Evolutionary conservation across 1,140 invertebrate genomes (phyloP), one percentile per base, ranked within the genome.

Genomic region (Cotesia glomerata): DNA sequence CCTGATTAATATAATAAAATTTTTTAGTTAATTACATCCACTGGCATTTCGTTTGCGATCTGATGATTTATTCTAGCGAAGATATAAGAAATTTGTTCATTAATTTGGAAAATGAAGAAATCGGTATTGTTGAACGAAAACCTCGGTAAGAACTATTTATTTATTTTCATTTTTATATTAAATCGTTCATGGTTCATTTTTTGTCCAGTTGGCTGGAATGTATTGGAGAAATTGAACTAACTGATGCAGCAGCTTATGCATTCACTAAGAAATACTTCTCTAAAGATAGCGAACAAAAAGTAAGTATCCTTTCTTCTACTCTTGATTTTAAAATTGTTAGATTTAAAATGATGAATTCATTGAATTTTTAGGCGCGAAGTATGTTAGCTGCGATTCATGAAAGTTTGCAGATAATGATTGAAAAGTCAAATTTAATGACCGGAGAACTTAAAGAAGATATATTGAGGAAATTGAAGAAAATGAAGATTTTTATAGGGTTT

Each of bases 381-480:
- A 95, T 96, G 93, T 86, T 96, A 34, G 83, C 89, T 45, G 91
- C 93, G 79, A 92, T 97, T 69, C 90, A 93, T 80, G 84, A 89
- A 14, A 89, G 93, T 0, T 93, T 96, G 79, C 89, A 92, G 54
- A 88, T 92, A 39, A 84, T 93, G 9, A 89, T 96, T 0, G 86
- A 89, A 4, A 85, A 88, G 73, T 88, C 92, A 0, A 88, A 88
- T 56, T 96, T 95, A 95, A 95, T 97, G 92, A 94, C 96, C 81
- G 85, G 90, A 8, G 82, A 88, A 61, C 96, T 95, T 0, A 93
- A 92, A 86, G 68, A 84, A 51, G 88, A 88, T 5, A 92, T 92
- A 1, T 87, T 92, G 65, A 88, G 90, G 74, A 95, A 95, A 83
- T 90, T 90, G 0, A 87, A 88, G 34, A 86, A 90, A 75, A 94